Percentiles rank a stretch among this genome's conserved stretches.
Conservation (phyloP, 1,140 invertebrate genomes). For the Parapsyche elsis region DNA sequence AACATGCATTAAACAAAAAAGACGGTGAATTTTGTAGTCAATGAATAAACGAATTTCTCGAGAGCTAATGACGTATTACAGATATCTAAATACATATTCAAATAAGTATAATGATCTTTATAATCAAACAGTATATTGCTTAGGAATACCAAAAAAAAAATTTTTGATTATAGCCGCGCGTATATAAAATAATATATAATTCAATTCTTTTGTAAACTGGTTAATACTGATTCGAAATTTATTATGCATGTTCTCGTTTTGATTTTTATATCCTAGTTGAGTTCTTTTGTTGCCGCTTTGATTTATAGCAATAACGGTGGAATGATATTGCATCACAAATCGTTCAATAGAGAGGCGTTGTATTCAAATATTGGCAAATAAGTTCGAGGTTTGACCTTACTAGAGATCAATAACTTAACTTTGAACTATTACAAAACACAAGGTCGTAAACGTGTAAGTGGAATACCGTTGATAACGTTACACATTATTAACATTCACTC, state of each 20-base stretch:
- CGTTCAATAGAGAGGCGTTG: neutral
- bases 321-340: constrained; percentile 14
- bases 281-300: no score
- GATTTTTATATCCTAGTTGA: no score
- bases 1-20: no score
- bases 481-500: neutral
- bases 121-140: no score
- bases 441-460: neutral
- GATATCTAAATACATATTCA: no score
- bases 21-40: no score
- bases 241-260: no score
- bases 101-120: no score
- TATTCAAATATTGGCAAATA: neutral
- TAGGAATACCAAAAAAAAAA: no score
- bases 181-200: neutral
- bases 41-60: no score
- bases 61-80: no score
- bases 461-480: neutral
- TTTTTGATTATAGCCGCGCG: no score
- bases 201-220: neutral
- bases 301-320: neutral
- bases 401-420: constrained; percentile 20
- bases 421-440: neutral
- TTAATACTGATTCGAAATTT: neutral
- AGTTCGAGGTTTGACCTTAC: neutral